Percentiles rank a stretch among this genome's conserved stretches.
phyloP scores from a whole-genome alignment of 2,888 invertebrate genomes.

The Zeuzera pyrina region DNA sequence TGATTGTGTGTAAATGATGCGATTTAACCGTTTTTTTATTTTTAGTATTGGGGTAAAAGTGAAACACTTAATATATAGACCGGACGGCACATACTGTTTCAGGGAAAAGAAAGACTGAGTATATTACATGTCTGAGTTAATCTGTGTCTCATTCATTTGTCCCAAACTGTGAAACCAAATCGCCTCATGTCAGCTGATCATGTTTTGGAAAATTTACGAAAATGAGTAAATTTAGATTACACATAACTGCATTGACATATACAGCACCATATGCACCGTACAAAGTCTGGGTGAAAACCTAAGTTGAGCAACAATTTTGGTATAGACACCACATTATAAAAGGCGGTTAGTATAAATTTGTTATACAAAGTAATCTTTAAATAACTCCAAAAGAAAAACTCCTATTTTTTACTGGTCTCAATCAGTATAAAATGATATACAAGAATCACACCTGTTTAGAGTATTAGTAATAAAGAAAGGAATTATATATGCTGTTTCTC shows the following conservation, averaged over 20 bases:
- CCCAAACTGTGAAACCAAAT: conserved; percentile 82
- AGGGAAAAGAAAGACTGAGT: conserved; percentile 93
- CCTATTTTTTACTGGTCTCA: too few relatives aligned
- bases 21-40: conserved; percentile 21
- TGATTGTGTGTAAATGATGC: conserved; percentile 3
- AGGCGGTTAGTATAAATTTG: conserved; percentile 77
- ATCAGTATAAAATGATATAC: too few relatives aligned
- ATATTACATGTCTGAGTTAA: conserved; percentile 93
- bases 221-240: conserved; percentile 88
- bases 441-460: too few relatives aligned
- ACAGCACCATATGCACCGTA: conserved; percentile 97
- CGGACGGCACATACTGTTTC: conserved; percentile 98
- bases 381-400: too few relatives aligned
- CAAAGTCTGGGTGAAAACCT: conserved; percentile 97
- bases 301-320: conserved; percentile 96
- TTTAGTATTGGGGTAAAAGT: conserved; percentile 95
- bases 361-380: too few relatives aligned
- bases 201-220: conserved; percentile 99
- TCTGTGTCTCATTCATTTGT: conserved; percentile 81
- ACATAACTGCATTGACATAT: conserved; percentile 95
- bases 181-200: conserved; percentile 89
- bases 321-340: conserved; percentile 98
- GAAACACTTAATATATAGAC: conserved; percentile 92
- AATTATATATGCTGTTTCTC: too few relatives aligned
- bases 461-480: too few relatives aligned